A percentile compares a stretch with the other conserved stretches of the same genome.
phyloP scores from a whole-genome alignment of 2,888 invertebrate species.

The Drosophila diplacantha region DNA sequence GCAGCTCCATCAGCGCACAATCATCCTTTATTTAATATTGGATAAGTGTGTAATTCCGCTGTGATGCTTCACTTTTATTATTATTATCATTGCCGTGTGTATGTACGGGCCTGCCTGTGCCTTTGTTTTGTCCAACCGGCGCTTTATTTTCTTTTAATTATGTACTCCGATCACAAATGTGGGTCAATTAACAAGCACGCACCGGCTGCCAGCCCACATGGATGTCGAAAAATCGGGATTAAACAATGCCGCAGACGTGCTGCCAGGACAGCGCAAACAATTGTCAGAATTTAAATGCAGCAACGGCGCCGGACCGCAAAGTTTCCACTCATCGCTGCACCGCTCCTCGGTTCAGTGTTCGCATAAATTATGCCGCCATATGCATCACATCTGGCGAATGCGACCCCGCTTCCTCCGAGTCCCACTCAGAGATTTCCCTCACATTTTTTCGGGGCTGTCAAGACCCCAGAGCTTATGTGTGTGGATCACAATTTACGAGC shows the following conservation, averaged over 20 bases:
- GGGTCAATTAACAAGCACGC: slow-evolving; percentile 56
- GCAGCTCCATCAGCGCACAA: neutral
- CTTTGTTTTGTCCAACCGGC: slow-evolving; percentile 10
- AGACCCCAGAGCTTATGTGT: slow-evolving; percentile 39
- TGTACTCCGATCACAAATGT: slow-evolving; percentile 54
- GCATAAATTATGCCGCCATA: slow-evolving; percentile 71
- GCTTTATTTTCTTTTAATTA: slow-evolving; percentile 50
- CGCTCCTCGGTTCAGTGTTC: slow-evolving; percentile 62
- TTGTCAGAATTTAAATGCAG: slow-evolving; percentile 44
- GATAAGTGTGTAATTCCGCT: slow-evolving; percentile 15
- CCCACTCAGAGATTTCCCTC: slow-evolving; percentile 15
- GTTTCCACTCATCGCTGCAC: slow-evolving; percentile 28
- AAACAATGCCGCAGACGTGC: slow-evolving; percentile 35
- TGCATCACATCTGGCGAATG: slow-evolving; percentile 48
- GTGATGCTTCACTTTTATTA: slow-evolving; percentile 28
- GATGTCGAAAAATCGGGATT: slow-evolving; percentile 38
- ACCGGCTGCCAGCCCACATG: slow-evolving; percentile 9
- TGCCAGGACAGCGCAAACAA: slow-evolving; percentile 36
- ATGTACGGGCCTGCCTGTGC: neutral
- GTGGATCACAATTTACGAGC: slow-evolving; percentile 51
- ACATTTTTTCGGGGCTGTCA: slow-evolving; percentile 42
- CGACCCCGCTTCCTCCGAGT: slow-evolving; percentile 28
- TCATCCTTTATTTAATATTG: slow-evolving; percentile 5
- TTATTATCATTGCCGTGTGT: slow-evolving; percentile 26
- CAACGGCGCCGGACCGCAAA: slow-evolving; percentile 37